phyloP scores from a whole-genome alignment of 2,888 invertebrate genomes.

The Himalopsyche kuldschensis region DNA sequence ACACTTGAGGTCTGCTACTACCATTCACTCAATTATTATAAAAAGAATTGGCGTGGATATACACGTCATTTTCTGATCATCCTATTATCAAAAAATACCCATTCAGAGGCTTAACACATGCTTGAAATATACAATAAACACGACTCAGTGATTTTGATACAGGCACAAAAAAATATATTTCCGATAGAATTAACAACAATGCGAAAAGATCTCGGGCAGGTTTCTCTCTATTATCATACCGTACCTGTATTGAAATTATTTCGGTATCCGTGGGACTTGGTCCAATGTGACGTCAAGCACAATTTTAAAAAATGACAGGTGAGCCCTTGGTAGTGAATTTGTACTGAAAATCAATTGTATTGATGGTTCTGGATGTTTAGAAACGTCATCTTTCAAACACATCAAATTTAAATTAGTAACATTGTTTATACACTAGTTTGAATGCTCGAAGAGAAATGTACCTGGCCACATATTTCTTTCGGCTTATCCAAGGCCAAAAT shows the following conservation, averaged over 20 bases:
- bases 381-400: no score
- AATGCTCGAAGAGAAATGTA: no score
- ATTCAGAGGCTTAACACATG: background rate
- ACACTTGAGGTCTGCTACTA: no score
- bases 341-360: no score
- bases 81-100: background rate
- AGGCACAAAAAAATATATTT: background rate
- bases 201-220: background rate
- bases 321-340: background rate
- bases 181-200: conserved; percentile 11
- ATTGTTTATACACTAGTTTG: no score
- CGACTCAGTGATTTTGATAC: conserved; percentile 4
- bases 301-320: background rate
- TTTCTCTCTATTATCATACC: background rate
- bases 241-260: background rate
- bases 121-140: conserved; percentile 1
- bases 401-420: no score
- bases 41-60: no score
- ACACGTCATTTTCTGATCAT: no score
- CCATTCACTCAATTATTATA: no score
- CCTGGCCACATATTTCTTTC: no score
- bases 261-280: background rate
- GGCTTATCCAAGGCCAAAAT: no score
- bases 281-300: background rate
- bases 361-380: no score